Evolutionary conservation across 2,888 invertebrate genomes (phyloP).

Genomic region (Hyposoter didymator): DNA sequence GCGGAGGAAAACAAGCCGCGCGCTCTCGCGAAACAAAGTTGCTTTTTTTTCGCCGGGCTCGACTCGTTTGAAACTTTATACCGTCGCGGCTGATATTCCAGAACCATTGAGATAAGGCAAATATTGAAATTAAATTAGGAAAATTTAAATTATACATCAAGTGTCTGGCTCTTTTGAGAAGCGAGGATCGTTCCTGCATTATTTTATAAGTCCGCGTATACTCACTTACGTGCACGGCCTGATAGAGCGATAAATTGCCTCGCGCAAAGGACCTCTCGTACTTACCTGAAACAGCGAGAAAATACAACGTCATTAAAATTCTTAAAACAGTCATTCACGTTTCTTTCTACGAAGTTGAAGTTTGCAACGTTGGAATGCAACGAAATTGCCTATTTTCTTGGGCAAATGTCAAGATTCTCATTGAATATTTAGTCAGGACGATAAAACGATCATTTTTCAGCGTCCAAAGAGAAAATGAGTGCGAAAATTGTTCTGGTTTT

Average conservation of each 20-base stretch:
- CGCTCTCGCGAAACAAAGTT: neutral
- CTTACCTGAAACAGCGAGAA: slow-evolving; percentile 69
- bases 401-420: too few relatives aligned
- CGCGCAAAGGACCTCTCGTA: slow-evolving; percentile 39
- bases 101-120: slow-evolving; percentile 13
- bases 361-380: too few relatives aligned
- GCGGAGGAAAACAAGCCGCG: slow-evolving; percentile 1
- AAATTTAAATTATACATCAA: slow-evolving; percentile 1
- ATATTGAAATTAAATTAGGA: slow-evolving; percentile 31
- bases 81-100: neutral
- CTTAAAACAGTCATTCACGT: slow-evolving; percentile 19
- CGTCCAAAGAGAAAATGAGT: too few relatives aligned
- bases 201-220: slow-evolving; percentile 21
- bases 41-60: neutral
- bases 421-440: too few relatives aligned
- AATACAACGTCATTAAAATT: slow-evolving; percentile 23
- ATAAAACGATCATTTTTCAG: too few relatives aligned
- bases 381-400: too few relatives aligned
- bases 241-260: neutral
- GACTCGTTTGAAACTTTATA: slow-evolving; percentile 16
- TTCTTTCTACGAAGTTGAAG: too few relatives aligned
- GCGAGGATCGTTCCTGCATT: neutral
- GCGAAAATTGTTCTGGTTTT: too few relatives aligned
- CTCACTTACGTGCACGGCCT: slow-evolving; percentile 54
- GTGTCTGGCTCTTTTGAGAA: slow-evolving; percentile 9